Evolutionary conservation across 2,888 invertebrate species (phyloP).

Genomic region (Tetragonisca angustula): DNA sequence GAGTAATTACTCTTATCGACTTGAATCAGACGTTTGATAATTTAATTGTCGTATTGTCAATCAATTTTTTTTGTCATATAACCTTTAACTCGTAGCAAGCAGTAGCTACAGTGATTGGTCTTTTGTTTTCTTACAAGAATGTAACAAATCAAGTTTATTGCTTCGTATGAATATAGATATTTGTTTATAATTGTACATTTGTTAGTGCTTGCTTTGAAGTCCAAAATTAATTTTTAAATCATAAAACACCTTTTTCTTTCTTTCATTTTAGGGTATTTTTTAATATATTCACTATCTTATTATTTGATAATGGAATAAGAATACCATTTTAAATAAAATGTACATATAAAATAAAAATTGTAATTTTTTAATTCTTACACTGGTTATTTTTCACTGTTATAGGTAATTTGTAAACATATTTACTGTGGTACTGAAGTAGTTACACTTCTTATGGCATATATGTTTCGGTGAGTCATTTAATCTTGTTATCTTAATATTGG

Average conservation of each 20-base stretch:
- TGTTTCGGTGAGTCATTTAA: slow-evolving; percentile 56
- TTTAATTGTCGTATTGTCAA: neutral
- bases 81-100: neutral
- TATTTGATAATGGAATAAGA: neutral
- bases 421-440: neutral
- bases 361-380: neutral
- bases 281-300: neutral
- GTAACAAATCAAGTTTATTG: neutral
- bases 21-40: slow-evolving; percentile 15
- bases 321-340: neutral
- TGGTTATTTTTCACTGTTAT: slow-evolving; percentile 7
- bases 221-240: neutral
- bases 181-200: neutral
- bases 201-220: neutral
- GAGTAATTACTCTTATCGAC: slow-evolving; percentile 35
- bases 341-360: neutral
- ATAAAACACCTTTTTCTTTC: neutral
- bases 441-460: slow-evolving; percentile 14
- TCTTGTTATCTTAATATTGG: slow-evolving; percentile 19
- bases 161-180: neutral
- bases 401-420: slow-evolving; percentile 37
- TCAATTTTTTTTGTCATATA: neutral
- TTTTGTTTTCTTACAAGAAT: neutral
- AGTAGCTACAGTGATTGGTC: neutral
- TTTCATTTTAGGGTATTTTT: neutral